phyloP scores from a whole-genome alignment of 2,888 invertebrate species.

The Aleiodes alternator region DNA sequence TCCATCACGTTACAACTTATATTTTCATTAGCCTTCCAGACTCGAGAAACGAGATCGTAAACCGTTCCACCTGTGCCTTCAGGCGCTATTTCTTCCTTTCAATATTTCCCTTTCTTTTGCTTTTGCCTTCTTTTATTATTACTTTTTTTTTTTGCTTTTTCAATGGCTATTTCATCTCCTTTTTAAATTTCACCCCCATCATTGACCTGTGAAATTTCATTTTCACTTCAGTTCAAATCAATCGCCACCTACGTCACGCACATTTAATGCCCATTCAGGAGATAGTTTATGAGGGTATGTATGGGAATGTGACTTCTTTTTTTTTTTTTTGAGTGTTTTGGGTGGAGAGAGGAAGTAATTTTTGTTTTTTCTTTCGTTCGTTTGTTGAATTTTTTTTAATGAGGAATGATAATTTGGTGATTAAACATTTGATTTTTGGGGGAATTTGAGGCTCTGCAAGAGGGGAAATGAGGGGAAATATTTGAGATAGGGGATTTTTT shows the following conservation, averaged over 20 bases:
- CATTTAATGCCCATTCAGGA: neutral
- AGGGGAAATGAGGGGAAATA: too few relatives aligned
- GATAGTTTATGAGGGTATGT: neutral
- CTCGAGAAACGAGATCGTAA: conserved; percentile 54
- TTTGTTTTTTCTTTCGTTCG: too few relatives aligned
- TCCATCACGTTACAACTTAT: conserved; percentile 71
- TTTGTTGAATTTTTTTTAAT: too few relatives aligned
- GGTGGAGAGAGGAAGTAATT: too few relatives aligned
- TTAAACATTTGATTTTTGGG: too few relatives aligned
- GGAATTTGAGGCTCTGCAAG: too few relatives aligned
- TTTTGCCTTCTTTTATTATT: conserved; percentile 18
- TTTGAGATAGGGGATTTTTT: too few relatives aligned
- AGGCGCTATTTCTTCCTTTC: conserved; percentile 52
- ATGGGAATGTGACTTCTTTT: neutral
- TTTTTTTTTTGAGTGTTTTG: neutral
- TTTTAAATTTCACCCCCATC: conserved; percentile 21
- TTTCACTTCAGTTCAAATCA: conserved; percentile 32
- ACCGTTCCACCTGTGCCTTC: conserved; percentile 56
- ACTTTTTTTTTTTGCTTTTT: conserved; percentile 18
- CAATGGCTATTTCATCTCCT: conserved; percentile 3
- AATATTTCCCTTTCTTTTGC: conserved; percentile 11
- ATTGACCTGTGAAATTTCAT: conserved; percentile 41
- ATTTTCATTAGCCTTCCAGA: conserved; percentile 73
- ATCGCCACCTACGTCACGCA: conserved; percentile 37
- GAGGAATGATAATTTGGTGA: too few relatives aligned